Conservation (phyloP, 30 jellyfish, hydroid and myxozoan species). For the Calvadosia cruxmelitensis region DNA sequence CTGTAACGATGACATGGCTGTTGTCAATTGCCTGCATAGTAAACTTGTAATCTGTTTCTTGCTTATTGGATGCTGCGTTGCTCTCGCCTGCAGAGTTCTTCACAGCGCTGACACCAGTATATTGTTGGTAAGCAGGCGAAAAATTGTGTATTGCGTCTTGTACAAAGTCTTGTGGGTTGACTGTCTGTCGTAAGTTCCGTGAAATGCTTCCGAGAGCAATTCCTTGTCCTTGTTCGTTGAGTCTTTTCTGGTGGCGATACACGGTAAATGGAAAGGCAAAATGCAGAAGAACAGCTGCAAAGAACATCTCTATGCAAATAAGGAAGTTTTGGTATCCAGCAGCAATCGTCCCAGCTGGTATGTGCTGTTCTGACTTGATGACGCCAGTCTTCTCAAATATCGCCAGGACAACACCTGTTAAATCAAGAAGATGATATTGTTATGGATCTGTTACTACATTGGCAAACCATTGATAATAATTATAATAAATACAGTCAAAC, state of each 20-base stretch:
- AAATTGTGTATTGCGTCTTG: conserved; percentile 91
- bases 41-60: not conserved
- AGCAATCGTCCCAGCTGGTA: conserved; percentile 53
- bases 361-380: conserved; percentile 30
- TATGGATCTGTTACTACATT: too few relatives aligned
- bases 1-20: not conserved
- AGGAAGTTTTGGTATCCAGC: conserved; percentile 91
- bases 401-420: conserved; percentile 71
- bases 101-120: conserved; percentile 66
- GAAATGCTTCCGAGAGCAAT: conserved; percentile 60
- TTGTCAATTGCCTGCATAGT: not conserved
- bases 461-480: too few relatives aligned
- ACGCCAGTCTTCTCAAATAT: conserved; percentile 70
- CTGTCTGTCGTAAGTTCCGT: conserved; percentile 61
- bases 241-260: conserved; percentile 66
- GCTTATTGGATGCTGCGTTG: not conserved
- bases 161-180: conserved; percentile 80
- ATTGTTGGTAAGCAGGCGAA: conserved; percentile 87
- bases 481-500: too few relatives aligned
- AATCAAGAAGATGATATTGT: not conserved
- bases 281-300: conserved; percentile 70
- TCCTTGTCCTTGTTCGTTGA: conserved; percentile 47
- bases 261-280: conserved; percentile 79
- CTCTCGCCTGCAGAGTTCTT: conserved; percentile 28
- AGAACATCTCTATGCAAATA: conserved; percentile 83